phyloP scores from a whole-genome alignment of 2,888 invertebrate genomes.

The Archips xylosteana region DNA sequence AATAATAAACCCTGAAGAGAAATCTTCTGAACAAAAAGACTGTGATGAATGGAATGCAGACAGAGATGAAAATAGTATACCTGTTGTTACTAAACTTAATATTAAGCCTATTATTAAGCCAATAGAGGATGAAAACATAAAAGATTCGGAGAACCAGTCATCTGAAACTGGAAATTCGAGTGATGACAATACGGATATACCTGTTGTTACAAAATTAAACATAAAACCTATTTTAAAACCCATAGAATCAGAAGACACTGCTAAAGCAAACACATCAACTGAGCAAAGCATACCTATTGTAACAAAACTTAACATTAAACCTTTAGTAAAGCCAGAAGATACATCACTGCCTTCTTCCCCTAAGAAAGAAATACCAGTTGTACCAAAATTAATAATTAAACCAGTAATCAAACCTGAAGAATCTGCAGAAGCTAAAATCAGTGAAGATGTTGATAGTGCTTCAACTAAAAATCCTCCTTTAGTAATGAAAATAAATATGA shows the following conservation, averaged over 20 bases:
- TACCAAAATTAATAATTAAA: constrained; percentile 81
- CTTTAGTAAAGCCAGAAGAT: constrained; percentile 72
- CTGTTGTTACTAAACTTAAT: constrained; percentile 81
- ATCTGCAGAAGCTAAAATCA: constrained; percentile 53
- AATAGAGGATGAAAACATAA: constrained; percentile 65
- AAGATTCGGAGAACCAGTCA: constrained; percentile 77
- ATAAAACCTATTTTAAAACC: constrained; percentile 85
- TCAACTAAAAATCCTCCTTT: constrained; percentile 72
- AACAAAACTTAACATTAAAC: constrained; percentile 78
- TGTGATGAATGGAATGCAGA: constrained; percentile 75
- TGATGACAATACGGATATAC: constrained; percentile 80
- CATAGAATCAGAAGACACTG: constrained; percentile 58
- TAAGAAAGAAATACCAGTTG: constrained; percentile 72
- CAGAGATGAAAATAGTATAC: constrained; percentile 75
- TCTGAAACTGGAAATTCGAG: constrained; percentile 80
- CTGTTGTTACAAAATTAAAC: constrained; percentile 83
- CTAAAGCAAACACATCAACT: constrained; percentile 54
- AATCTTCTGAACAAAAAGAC: constrained; percentile 76
- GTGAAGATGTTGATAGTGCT: constrained; percentile 61
- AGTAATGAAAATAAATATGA: constrained; percentile 80
- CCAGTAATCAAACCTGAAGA: constrained; percentile 80
- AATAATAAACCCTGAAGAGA: constrained; percentile 77
- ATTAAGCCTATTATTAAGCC: constrained; percentile 86
- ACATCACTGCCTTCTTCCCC: constrained; percentile 67
- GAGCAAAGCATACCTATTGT: constrained; percentile 72